A percentile compares a stretch with the other conserved stretches of the same genome.
phyloP scores from a whole-genome alignment of 2,113 vertebrate genomes.

The Pseudopipra pipra region DNA sequence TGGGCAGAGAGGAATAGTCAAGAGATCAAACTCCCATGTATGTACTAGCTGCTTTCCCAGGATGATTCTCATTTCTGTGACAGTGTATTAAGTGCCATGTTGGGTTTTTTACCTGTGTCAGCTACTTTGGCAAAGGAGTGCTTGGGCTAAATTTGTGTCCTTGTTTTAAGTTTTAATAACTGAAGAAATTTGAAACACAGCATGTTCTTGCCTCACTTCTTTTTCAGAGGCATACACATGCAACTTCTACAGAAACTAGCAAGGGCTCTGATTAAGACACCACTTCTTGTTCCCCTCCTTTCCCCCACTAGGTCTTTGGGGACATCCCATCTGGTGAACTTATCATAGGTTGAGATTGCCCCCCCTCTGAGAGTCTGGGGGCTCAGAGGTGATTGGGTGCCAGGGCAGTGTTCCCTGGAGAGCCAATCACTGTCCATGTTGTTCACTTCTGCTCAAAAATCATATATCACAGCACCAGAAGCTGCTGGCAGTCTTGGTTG shows the following conservation, averaged over 20 bases:
- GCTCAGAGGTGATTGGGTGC: too few relatives aligned
- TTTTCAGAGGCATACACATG: not conserved
- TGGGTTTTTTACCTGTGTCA: not conserved
- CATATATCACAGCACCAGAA: too few relatives aligned
- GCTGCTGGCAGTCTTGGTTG: too few relatives aligned
- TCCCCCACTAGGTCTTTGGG: not conserved
- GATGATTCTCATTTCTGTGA: not conserved
- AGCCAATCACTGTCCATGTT: too few relatives aligned
- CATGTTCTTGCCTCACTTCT: not conserved
- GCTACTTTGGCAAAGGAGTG: not conserved
- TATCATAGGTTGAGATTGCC: too few relatives aligned
- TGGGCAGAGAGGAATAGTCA: not conserved
- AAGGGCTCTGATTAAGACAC: not conserved
- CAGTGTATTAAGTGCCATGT: not conserved
- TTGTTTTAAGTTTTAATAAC: not conserved
- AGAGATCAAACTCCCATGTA: not conserved
- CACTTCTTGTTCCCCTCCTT: not conserved
- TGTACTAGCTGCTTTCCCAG: not conserved
- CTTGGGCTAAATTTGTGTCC: not conserved
- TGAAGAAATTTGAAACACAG: not conserved
- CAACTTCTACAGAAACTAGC: not conserved
- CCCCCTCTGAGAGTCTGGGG: too few relatives aligned
- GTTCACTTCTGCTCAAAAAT: too few relatives aligned
- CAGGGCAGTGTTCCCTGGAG: too few relatives aligned
- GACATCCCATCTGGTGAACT: not conserved